phyloP scores from a whole-genome alignment of 2,797 vertebrate genomes.

The Channa striata region DNA sequence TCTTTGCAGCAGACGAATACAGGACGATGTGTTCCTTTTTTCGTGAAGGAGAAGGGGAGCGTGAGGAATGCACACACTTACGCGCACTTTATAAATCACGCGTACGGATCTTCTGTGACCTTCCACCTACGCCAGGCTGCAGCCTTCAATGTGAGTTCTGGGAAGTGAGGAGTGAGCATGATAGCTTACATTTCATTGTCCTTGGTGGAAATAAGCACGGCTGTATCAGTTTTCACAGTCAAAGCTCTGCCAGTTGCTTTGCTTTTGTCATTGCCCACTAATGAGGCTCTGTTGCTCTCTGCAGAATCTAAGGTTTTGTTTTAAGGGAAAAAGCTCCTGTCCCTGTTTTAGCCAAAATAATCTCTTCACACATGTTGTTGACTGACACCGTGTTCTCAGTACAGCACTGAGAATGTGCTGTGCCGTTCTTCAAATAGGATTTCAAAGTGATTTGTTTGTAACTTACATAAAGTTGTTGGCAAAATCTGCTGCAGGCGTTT shows the following conservation, averaged over 20 bases:
- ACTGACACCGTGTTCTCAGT: slow-evolving; percentile 6
- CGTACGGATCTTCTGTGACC: slow-evolving; percentile 62
- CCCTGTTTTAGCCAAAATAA: slow-evolving; percentile 26
- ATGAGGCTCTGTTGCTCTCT: slow-evolving; percentile 64
- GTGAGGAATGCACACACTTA: slow-evolving; percentile 37
- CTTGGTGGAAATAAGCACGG: slow-evolving; percentile 79
- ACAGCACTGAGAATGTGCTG: slow-evolving; percentile 12
- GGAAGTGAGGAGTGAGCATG: slow-evolving; percentile 74
- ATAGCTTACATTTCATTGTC: slow-evolving; percentile 85
- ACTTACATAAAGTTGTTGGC: slow-evolving; percentile 28
- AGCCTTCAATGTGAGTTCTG: slow-evolving; percentile 76
- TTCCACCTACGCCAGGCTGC: slow-evolving; percentile 73
- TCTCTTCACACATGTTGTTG: slow-evolving; percentile 4
- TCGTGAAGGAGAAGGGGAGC: slow-evolving; percentile 49
- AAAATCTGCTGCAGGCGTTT: neutral
- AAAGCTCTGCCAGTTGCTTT: slow-evolving; percentile 80
- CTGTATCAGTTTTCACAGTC: slow-evolving; percentile 80
- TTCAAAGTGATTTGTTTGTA: slow-evolving; percentile 28
- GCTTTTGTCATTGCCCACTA: slow-evolving; percentile 74
- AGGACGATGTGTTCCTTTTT: slow-evolving; percentile 46
- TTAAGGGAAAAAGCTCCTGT: slow-evolving; percentile 35
- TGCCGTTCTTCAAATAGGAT: neutral
- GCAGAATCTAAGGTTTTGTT: slow-evolving; percentile 48
- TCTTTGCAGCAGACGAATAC: slow-evolving; percentile 36
- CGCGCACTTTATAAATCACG: slow-evolving; percentile 49